Conservation (phyloP, 1,140 invertebrate genomes). For the Rhyacophila brunnea region DNA sequence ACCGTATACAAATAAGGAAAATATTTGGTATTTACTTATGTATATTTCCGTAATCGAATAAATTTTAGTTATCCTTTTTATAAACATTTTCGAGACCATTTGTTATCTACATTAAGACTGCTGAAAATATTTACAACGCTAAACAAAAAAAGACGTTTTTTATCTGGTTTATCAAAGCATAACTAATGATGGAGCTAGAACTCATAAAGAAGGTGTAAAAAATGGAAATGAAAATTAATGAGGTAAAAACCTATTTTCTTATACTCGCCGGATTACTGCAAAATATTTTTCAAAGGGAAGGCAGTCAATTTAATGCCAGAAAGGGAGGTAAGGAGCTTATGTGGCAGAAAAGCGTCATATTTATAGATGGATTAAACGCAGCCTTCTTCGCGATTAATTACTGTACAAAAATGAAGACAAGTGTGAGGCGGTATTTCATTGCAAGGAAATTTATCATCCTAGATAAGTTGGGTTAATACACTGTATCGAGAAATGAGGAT, state of each 20-base stretch:
- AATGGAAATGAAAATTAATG: constrained; percentile 36
- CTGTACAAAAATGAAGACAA: not conserved
- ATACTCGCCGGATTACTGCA: constrained; percentile 28
- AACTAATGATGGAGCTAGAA: constrained; percentile 20
- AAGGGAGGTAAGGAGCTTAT: constrained; percentile 25
- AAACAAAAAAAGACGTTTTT: constrained; percentile 2
- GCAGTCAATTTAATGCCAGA: constrained; percentile 32
- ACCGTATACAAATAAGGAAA: no score
- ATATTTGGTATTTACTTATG: no score
- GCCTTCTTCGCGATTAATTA: constrained; percentile 25
- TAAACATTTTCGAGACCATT: no score
- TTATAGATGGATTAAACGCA: constrained; percentile 35
- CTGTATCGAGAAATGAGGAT: no score
- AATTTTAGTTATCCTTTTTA: no score
- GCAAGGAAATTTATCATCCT: no score
- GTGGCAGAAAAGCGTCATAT: constrained; percentile 24
- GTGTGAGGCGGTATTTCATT: no score
- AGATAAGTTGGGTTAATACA: no score
- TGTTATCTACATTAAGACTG: no score
- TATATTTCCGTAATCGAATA: no score
- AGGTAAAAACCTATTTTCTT: constrained; percentile 36
- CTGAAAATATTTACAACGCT: no score
- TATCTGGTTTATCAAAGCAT: constrained; percentile 21
- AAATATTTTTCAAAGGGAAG: constrained; percentile 33
- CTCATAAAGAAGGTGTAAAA: constrained; percentile 30